Base-by-base conservation (phyloP, 2,113 vertebrate genomes). In the Perca schrenkii region DNA sequence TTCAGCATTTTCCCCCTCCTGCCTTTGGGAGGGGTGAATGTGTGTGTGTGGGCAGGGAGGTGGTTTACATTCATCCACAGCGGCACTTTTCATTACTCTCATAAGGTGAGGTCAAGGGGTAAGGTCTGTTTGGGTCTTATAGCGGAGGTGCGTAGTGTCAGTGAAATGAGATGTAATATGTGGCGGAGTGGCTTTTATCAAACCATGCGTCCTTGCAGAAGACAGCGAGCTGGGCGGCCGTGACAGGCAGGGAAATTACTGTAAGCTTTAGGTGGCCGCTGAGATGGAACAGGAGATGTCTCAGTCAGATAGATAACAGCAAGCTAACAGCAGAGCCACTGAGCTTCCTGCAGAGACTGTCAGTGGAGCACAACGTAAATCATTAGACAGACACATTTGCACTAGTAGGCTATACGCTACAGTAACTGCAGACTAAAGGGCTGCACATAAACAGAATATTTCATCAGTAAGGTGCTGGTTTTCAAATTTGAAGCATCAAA, bases 201-300 rank as follows among this genome's bases (percentile, higher is more conserved):
- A 89, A 88, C 7, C 4, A 52, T 7, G 22, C n/a, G 54, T 86
- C 85, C 82, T 84, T 71, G 86, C 14, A 19, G 71, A 77, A 84
- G 84, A 91, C 77, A 74, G 60, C 36, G 61, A 88, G 82, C 5
- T 17, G 21, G 69, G 34, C 28, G 61, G 57, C 49, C 13, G 71
- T 83, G 91, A 91, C 89, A 87, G 81, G 84, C 52, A 28, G 86
- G 89, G 89, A 93, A 90, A 92, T 89, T 62, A 43, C 40, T 43
- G 40, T 43, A 92, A 89, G 84, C 72, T 87, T 82, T 67, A 63
- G 71, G 66, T 84, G 71, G 77, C 56, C 13, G 65, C 72, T 77
- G 79, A 88, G 87, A 91, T 81, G 88, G 76, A 87, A 90, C 87
- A 75, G 53, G 43, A 91, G 82, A 91, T 78, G 86, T 93, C 80